A percentile compares a stretch with the other conserved stretches of the same genome.
These are phyloP conservation scores for Prionailurus viverrinus DNA, from an alignment of 2,113 vertebrate species.

Conservation along the genomic window DNA sequence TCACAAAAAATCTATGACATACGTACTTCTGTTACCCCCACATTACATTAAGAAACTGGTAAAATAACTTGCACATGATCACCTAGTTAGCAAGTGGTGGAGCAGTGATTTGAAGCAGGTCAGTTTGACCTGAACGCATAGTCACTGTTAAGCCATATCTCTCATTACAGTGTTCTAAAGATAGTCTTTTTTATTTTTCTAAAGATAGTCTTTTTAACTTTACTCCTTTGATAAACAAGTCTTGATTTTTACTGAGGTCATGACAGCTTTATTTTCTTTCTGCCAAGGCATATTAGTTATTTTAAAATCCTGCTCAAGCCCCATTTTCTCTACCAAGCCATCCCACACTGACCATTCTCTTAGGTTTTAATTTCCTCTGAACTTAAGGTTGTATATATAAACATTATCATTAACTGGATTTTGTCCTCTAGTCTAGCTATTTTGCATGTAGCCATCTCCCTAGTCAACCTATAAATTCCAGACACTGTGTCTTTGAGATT, in stretches of 20 bases:
- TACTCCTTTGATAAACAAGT: slow-evolving; percentile 26
- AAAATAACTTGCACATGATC: background rate
- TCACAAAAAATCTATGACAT: slow-evolving; percentile 8
- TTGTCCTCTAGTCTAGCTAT: slow-evolving; percentile 27
- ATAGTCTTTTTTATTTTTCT: background rate
- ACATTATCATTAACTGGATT: slow-evolving; percentile 5
- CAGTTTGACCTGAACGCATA: background rate
- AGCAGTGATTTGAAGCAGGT: background rate
- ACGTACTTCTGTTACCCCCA: background rate
- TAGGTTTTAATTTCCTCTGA: slow-evolving; percentile 12
- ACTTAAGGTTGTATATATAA: slow-evolving; percentile 13
- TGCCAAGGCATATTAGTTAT: background rate
- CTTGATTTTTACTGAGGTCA: slow-evolving; percentile 14
- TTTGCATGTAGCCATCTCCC: slow-evolving; percentile 9
- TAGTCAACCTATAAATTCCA: background rate
- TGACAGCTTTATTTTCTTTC: slow-evolving; percentile 16
- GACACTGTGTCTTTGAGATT: background rate
- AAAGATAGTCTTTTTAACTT: slow-evolving; percentile 24
- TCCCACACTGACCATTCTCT: background rate
- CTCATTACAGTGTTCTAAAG: background rate
- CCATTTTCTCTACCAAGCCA: background rate
- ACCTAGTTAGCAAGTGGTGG: background rate
- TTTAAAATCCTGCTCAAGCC: slow-evolving; percentile 21
- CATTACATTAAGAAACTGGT: slow-evolving; percentile 15
- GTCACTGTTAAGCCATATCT: background rate